phyloP scores from a whole-genome alignment of 35 echinoderm and acorn worm species.

The Apostichopus parvimensis region DNA sequence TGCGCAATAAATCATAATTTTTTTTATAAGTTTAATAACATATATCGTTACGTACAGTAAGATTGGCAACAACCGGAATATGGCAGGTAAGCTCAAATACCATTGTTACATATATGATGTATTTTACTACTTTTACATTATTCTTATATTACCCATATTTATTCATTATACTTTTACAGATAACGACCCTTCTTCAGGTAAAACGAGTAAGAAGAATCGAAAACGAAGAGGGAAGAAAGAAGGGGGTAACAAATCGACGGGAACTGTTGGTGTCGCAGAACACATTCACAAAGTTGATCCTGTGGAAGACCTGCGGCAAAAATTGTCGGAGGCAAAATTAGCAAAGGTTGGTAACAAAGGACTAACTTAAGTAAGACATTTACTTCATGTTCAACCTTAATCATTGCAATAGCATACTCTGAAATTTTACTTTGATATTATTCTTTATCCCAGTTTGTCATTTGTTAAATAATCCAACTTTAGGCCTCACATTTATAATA shows the following conservation, averaged over 20 bases:
- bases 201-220: constrained; percentile 65
- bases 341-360: constrained; percentile 48
- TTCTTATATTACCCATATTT: neutral
- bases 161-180: constrained; percentile 1
- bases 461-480: too few relatives aligned
- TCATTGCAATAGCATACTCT: too few relatives aligned
- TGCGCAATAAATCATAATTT: too few relatives aligned
- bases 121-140: neutral
- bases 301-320: constrained; percentile 57
- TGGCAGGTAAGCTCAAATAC: neutral
- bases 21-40: too few relatives aligned
- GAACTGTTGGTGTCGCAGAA: neutral
- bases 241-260: neutral
- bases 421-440: too few relatives aligned
- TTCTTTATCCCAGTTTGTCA: too few relatives aligned
- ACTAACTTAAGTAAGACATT: too few relatives aligned
- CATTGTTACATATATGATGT: neutral
- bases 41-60: too few relatives aligned
- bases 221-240: constrained; percentile 68
- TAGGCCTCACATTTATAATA: too few relatives aligned
- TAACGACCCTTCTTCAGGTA: constrained; percentile 16
- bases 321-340: constrained; percentile 65
- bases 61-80: neutral
- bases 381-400: too few relatives aligned
- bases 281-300: constrained; percentile 23